A percentile compares a stretch with the other conserved stretches of the same genome.
Evolutionary conservation across 2,797 vertebrate genomes (phyloP).

Genomic region (Pseudopleuronectes americanus): DNA sequence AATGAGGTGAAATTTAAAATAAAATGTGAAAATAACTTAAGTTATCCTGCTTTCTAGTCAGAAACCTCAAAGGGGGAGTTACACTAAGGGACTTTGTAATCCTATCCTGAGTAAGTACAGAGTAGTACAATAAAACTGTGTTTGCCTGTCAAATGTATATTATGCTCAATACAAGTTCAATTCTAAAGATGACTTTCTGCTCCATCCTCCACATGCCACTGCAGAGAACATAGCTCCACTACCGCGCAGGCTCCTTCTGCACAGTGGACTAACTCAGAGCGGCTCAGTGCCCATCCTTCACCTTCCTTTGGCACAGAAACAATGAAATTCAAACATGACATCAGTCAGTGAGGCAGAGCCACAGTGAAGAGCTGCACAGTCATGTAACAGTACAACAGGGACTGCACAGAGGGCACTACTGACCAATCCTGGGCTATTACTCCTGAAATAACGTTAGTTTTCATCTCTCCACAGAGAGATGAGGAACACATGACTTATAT

Average conservation of each 20-base stretch:
- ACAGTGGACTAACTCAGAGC: conserved; percentile 18
- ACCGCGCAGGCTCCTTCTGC: conserved; percentile 19
- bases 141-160: conserved; percentile 2
- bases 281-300: conserved; percentile 19
- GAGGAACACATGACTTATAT: conserved; percentile 8
- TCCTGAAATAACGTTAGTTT: conserved; percentile 40
- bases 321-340: conserved; percentile 68
- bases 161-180: not conserved
- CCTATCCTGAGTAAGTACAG: not conserved
- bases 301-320: conserved; percentile 57
- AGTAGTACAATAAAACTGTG: not conserved
- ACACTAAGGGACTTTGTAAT: not conserved
- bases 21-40: too few species aligned
- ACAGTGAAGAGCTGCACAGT: conserved; percentile 22
- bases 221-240: not conserved
- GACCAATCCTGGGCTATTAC: conserved; percentile 35
- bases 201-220: not conserved
- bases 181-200: not conserved
- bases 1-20: too few species aligned
- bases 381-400: conserved; percentile 28
- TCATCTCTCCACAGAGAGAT: conserved; percentile 15
- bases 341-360: conserved; percentile 50
- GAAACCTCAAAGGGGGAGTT: too few species aligned
- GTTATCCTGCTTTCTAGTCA: too few species aligned
- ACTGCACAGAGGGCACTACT: conserved; percentile 31